These are phyloP conservation scores for Pammene fasciana DNA, from an alignment of 2,888 invertebrate species.

Conservation along the genomic window DNA sequence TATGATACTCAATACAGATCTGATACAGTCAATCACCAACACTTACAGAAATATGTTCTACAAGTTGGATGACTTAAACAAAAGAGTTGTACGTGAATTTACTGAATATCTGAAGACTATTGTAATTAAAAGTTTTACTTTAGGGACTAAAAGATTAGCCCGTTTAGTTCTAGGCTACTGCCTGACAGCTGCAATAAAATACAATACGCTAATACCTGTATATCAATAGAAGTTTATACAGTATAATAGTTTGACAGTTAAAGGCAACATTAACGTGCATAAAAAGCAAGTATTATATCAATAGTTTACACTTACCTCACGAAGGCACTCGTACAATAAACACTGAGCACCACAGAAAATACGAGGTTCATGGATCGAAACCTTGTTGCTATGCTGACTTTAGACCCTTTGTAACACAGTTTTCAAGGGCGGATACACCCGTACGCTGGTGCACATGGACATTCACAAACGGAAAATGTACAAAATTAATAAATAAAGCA, in stretches of 20 bases:
- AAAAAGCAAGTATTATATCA: slow-evolving; percentile 15
- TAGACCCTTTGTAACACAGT: slow-evolving; percentile 72
- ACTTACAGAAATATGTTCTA: too few relatives aligned
- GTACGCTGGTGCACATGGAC: slow-evolving; percentile 54
- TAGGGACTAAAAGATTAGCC: not conserved
- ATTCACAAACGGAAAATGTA: slow-evolving; percentile 46
- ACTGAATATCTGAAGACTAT: not conserved
- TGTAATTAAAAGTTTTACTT: slow-evolving; percentile 9
- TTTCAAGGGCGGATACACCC: slow-evolving; percentile 78
- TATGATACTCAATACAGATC: too few relatives aligned
- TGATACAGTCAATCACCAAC: too few relatives aligned
- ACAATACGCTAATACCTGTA: slow-evolving; percentile 5
- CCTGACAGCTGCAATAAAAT: slow-evolving; percentile 9
- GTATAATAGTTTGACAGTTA: slow-evolving; percentile 37
- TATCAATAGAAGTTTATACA: slow-evolving; percentile 10
- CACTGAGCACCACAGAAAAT: slow-evolving; percentile 59
- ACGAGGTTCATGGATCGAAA: slow-evolving; percentile 64
- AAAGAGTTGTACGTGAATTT: too few relatives aligned
- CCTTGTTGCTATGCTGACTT: slow-evolving; percentile 81
- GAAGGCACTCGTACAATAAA: slow-evolving; percentile 63
- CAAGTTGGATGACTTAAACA: too few relatives aligned
- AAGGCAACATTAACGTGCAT: slow-evolving; percentile 40
- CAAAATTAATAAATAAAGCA: slow-evolving; percentile 47
- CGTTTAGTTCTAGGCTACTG: slow-evolving; percentile 17
- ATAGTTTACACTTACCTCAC: slow-evolving; percentile 60